Conservation (phyloP, 2,113 vertebrate genomes). For the Sterna hirundo region DNA sequence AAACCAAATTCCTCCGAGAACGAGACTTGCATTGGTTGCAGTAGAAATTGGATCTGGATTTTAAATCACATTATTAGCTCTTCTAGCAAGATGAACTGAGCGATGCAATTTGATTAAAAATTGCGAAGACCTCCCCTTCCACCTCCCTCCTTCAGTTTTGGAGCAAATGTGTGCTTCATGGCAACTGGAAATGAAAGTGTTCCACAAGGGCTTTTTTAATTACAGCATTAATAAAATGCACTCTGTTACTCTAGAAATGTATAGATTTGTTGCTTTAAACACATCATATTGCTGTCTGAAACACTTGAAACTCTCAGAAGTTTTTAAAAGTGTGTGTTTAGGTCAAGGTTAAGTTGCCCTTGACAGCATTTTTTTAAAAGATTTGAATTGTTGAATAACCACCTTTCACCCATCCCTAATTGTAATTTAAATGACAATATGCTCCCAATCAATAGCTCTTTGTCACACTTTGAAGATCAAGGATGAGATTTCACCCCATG, state of each 20-base stretch:
- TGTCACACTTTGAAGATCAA: constrained; percentile 89
- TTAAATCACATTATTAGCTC: constrained; percentile 48
- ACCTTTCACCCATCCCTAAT: constrained; percentile 91
- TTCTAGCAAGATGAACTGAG: constrained; percentile 42
- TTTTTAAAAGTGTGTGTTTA: constrained; percentile 75
- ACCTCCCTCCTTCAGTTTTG: background rate
- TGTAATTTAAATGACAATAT: constrained; percentile 98
- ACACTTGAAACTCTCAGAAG: constrained; percentile 65
- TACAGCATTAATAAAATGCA: constrained; percentile 6
- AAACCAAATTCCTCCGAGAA: background rate
- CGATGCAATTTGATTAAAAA: constrained; percentile 62
- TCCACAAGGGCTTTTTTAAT: constrained; percentile 40
- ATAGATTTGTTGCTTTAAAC: constrained; percentile 68
- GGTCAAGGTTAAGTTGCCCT: constrained; percentile 81
- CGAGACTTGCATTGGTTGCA: background rate
- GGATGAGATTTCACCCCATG: constrained; percentile 87
- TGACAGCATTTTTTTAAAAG: constrained; percentile 79
- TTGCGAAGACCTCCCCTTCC: constrained; percentile 25
- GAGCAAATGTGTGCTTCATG: constrained; percentile 33
- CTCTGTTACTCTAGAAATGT: background rate
- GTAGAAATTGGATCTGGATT: constrained; percentile 24
- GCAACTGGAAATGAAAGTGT: background rate
- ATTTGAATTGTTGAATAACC: constrained; percentile 88
- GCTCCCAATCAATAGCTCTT: constrained; percentile 93
- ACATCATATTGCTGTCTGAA: constrained; percentile 61